Percentiles rank a stretch among this genome's conserved stretches.
Conservation (phyloP, 2,797 vertebrate species). For the Percopsis omiscomaycus region DNA sequence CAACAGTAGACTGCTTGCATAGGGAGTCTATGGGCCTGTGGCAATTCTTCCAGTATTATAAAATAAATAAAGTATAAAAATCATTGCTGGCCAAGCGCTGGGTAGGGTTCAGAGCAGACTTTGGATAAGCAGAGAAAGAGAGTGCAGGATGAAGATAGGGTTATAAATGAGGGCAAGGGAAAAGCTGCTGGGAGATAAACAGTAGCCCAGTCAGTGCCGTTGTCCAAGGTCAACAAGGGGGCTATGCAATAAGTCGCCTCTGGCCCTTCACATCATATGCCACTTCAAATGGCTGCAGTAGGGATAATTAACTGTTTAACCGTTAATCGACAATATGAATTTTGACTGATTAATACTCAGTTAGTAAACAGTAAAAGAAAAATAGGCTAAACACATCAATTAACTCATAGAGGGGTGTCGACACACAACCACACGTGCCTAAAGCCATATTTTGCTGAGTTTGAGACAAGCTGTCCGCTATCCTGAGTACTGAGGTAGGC, state of each 20-base stretch:
- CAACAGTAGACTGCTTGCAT: slow-evolving; percentile 36
- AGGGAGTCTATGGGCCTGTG: slow-evolving; percentile 28
- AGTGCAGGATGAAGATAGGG: slow-evolving; percentile 70
- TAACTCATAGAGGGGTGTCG: no score
- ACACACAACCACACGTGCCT: no score
- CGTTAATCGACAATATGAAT: not conserved
- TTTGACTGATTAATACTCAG: no score
- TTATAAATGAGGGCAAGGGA: slow-evolving; percentile 53
- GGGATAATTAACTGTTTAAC: not conserved
- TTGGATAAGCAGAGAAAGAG: slow-evolving; percentile 59
- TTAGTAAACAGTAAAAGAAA: no score
- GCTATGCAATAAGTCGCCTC: slow-evolving; percentile 41
- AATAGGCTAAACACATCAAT: no score
- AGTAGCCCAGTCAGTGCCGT: slow-evolving; percentile 41
- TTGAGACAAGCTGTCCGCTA: no score
- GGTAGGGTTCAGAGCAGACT: slow-evolving; percentile 53
- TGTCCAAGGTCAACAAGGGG: slow-evolving; percentile 70
- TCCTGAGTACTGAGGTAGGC: no score
- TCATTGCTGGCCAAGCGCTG: slow-evolving; percentile 38
- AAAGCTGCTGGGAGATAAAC: slow-evolving; percentile 74
- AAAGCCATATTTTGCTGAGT: no score
- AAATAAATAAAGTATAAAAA: slow-evolving; percentile 44
- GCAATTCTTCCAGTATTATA: slow-evolving; percentile 37
- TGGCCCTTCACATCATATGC: slow-evolving; percentile 21
- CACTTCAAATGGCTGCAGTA: slow-evolving; percentile 25